Evolutionary conservation across 1,140 invertebrate species (phyloP).

Genomic region (Aphaenogaster floridana): DNA sequence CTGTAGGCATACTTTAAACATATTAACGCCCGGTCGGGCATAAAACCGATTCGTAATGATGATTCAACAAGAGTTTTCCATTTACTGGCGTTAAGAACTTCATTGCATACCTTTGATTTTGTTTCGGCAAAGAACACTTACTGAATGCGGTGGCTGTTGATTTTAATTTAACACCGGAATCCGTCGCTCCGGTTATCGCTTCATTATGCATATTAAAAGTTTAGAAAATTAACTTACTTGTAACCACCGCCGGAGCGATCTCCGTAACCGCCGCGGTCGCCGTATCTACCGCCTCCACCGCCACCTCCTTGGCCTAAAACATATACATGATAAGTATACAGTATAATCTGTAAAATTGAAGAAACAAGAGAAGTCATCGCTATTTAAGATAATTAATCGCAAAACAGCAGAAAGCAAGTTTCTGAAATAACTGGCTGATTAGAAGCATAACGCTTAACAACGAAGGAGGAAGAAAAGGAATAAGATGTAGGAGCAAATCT

Average conservation of each 20-base stretch:
- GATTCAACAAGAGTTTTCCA: conserved; percentile 78
- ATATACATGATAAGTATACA: background rate
- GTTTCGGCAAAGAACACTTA: conserved; percentile 67
- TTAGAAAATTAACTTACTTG: conserved; percentile 83
- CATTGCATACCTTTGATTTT: conserved; percentile 79
- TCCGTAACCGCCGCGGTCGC: conserved; percentile 87
- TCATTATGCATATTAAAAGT: conserved; percentile 58
- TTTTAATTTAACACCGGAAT: conserved; percentile 52
- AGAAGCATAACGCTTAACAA: conserved; percentile 46
- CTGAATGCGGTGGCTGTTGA: conserved; percentile 50
- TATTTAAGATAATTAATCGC: background rate
- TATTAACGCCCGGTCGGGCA: conserved; percentile 85
- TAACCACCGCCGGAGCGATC: conserved; percentile 84
- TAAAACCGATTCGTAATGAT: conserved; percentile 80
- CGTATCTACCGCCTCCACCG: conserved; percentile 81
- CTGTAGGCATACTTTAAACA: conserved; percentile 87
- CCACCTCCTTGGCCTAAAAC: conserved; percentile 77
- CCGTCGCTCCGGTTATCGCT: conserved; percentile 68
- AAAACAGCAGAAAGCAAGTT: background rate
- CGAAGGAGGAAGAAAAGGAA: background rate
- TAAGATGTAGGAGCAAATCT: background rate
- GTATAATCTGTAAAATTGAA: background rate
- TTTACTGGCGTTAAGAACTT: conserved; percentile 72
- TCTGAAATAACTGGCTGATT: background rate
- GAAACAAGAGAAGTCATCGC: background rate